phyloP scores from a whole-genome alignment of 2,113 vertebrate genomes.

The Gasterosteus aculeatus region DNA sequence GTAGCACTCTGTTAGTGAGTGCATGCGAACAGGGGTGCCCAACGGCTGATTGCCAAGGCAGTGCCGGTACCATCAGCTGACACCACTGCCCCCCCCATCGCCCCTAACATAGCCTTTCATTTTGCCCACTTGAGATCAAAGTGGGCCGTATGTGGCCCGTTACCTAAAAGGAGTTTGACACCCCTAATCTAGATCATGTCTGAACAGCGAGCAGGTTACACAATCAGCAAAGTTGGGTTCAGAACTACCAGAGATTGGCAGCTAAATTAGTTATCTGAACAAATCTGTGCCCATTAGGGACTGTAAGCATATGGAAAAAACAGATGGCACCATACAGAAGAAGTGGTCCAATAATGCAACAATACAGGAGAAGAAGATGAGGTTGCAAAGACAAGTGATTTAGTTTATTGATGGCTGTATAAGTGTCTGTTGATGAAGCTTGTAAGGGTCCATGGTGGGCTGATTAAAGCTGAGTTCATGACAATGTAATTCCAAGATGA shows the following conservation, averaged over 20 bases:
- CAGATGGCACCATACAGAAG: neutral
- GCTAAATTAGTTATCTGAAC: neutral
- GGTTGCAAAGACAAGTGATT: neutral
- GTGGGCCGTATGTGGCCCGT: too few relatives aligned
- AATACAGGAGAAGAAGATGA: neutral
- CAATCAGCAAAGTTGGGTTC: neutral
- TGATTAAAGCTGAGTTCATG: constrained; percentile 5
- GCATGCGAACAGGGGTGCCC: neutral
- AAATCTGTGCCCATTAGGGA: neutral
- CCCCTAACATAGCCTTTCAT: too few relatives aligned
- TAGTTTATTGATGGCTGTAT: neutral
- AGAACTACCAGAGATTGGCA: neutral
- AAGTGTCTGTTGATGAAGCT: neutral
- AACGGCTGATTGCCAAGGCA: too few relatives aligned
- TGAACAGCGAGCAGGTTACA: neutral
- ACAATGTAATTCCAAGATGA: neutral
- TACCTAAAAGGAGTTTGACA: too few relatives aligned
- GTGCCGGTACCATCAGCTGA: too few relatives aligned
- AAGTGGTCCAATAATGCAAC: neutral
- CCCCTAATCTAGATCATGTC: neutral
- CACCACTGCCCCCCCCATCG: too few relatives aligned
- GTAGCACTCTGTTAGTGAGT: neutral
- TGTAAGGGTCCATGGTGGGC: neutral
- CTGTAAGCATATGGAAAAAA: constrained; percentile 6
- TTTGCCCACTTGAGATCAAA: too few relatives aligned